Evolutionary conservation across 2,113 vertebrate species (phyloP).

Genomic region (Chaetodon trifascialis): DNA sequence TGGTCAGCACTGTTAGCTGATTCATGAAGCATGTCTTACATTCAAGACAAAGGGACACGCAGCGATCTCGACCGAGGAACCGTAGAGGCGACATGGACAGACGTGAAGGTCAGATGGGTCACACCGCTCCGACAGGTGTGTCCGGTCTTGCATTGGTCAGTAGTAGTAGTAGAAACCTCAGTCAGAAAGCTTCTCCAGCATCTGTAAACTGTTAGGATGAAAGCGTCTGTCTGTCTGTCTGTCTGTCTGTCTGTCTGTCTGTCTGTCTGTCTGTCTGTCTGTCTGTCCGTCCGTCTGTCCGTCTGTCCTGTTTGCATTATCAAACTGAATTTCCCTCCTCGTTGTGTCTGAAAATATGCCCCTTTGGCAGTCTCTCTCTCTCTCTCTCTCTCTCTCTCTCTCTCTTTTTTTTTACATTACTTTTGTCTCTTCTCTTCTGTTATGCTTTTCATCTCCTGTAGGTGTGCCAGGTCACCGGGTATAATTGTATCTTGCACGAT

Average conservation of each 20-base stretch:
- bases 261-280: not conserved
- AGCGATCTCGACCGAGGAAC: conserved; percentile 10
- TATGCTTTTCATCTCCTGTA: conserved; percentile 73
- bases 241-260: not conserved
- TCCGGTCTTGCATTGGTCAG: not conserved
- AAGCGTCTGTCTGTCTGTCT: not conserved
- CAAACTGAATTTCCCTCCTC: conserved; percentile 35
- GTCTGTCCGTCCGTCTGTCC: not conserved
- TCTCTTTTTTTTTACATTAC: not conserved
- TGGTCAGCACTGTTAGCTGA: not conserved
- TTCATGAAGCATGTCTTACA: not conserved
- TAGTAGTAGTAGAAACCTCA: too few species aligned
- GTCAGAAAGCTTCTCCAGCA: not conserved
- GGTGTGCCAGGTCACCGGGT: conserved; percentile 59
- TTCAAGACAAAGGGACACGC: not conserved
- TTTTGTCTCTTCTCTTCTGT: conserved; percentile 40
- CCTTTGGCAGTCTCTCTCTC: conserved; percentile 10
- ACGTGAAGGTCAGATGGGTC: conserved; percentile 24
- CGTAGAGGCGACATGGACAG: not conserved
- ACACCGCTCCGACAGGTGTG: not conserved
- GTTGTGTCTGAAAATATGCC: conserved; percentile 48
- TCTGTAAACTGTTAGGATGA: conserved; percentile 32
- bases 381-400: too few species aligned
- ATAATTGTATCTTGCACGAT: conserved; percentile 70
- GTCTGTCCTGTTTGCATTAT: conserved; percentile 16